Evolutionary conservation across 1,140 invertebrate genomes (phyloP).

Genomic region (Sminthurides bifidus): DNA sequence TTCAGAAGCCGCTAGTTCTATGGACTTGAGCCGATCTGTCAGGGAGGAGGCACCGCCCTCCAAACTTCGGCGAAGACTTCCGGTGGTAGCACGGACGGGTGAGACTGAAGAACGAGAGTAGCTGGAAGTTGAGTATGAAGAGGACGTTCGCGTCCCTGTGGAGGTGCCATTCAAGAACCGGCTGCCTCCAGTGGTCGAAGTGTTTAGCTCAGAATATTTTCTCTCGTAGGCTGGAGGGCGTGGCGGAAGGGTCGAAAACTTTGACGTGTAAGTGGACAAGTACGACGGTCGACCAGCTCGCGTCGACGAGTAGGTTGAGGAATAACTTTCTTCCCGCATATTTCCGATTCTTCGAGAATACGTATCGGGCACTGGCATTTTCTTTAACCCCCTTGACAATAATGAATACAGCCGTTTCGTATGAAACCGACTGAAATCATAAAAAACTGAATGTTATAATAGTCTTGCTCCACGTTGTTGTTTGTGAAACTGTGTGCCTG

Average conservation of each 20-base stretch:
- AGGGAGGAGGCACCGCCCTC: constrained; percentile 5
- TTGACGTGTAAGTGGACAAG: constrained; percentile 18
- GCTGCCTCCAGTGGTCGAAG: constrained; percentile 6
- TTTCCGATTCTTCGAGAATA: constrained; percentile 13
- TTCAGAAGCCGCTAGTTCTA: constrained; percentile 11
- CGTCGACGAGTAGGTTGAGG: constrained; percentile 8
- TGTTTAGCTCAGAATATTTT: constrained; percentile 17
- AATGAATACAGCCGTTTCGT: no score
- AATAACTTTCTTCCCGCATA: constrained; percentile 21
- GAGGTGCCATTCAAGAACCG: constrained; percentile 9
- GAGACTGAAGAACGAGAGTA: constrained; percentile 19
- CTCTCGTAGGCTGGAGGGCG: constrained; percentile 25
- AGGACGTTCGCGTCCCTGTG: constrained; percentile 4
- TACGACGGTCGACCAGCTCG: constrained; percentile 9
- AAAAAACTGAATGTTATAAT: no score
- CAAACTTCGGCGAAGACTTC: constrained; percentile 11
- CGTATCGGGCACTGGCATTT: constrained; percentile 29
- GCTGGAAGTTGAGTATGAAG: not conserved
- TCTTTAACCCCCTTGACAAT: no score
- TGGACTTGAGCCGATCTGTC: constrained; percentile 21
- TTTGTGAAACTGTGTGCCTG: no score
- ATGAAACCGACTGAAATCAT: no score
- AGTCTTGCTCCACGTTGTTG: no score
- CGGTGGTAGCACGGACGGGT: constrained; percentile 14
- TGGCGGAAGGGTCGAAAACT: constrained; percentile 23